phyloP scores from a whole-genome alignment of 2,888 invertebrate genomes.

The Ferdinandea cuprea region DNA sequence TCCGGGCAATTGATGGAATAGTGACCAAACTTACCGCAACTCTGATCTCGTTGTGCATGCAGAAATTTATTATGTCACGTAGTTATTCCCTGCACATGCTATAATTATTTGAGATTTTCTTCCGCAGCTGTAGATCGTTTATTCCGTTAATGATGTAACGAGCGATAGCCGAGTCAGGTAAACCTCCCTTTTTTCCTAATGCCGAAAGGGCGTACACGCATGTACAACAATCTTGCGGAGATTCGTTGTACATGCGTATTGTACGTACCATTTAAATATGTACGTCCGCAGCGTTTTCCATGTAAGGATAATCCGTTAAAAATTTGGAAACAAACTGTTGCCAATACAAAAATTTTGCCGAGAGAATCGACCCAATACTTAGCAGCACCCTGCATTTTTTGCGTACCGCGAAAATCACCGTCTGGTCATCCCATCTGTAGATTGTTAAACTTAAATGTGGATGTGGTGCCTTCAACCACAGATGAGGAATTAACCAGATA shows the following conservation, averaged over 20 bases:
- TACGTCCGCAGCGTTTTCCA: conserved; percentile 51
- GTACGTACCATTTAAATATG: conserved; percentile 62
- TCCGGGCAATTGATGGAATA: conserved; percentile 41
- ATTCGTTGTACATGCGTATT: conserved; percentile 29
- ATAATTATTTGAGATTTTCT: too few relatives aligned
- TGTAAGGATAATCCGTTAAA: conserved; percentile 57
- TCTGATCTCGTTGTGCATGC: conserved; percentile 56
- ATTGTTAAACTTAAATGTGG: too few relatives aligned
- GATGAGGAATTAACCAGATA: too few relatives aligned
- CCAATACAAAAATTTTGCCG: conserved; percentile 51
- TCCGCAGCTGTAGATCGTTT: conserved; percentile 51
- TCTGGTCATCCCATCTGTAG: conserved; percentile 46
- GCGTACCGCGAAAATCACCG: conserved; percentile 44
- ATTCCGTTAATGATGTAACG: conserved; percentile 67
- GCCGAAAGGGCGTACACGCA: too few relatives aligned
- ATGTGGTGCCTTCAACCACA: too few relatives aligned
- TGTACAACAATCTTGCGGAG: conserved; percentile 60
- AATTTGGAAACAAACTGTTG: conserved; percentile 35
- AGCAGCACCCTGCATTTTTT: conserved; percentile 42
- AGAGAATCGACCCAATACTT: conserved; percentile 69
- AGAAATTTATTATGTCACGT: conserved; percentile 50
- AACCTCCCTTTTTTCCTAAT: conserved; percentile 35
- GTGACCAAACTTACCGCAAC: neutral
- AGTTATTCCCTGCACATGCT: conserved; percentile 26
- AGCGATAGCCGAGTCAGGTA: conserved; percentile 50